Percentiles rank a stretch among this genome's conserved stretches.
Conservation (phyloP, 1,140 invertebrate genomes). For the Adoxophyes honmai region DNA sequence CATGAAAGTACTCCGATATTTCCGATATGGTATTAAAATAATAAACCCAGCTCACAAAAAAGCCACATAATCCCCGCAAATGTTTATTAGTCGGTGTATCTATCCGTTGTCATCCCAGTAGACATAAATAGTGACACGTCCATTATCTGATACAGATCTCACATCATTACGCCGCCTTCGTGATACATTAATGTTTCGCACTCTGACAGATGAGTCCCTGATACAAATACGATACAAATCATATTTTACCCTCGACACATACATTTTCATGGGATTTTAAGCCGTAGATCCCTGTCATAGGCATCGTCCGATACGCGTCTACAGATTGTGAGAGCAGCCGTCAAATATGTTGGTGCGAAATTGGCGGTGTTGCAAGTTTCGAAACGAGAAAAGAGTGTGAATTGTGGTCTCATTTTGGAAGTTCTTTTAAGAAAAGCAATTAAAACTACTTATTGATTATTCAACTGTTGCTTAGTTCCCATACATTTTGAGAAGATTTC, state of each 20-base stretch:
- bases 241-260: conserved; percentile 36
- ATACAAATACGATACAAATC: conserved; percentile 54
- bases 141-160: conserved; percentile 73
- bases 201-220: conserved; percentile 65
- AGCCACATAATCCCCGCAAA: neutral
- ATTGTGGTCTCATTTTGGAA: neutral
- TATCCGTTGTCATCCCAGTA: conserved; percentile 24
- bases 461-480: neutral
- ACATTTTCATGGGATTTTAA: conserved; percentile 31
- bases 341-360: conserved; percentile 46
- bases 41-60: too few species aligned
- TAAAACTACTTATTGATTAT: neutral
- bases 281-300: conserved; percentile 25
- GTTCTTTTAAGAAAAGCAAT: too few species aligned
- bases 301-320: conserved; percentile 17
- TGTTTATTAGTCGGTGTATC: conserved; percentile 10
- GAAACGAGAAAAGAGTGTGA: neutral
- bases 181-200: conserved; percentile 71
- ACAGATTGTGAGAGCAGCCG: conserved; percentile 41
- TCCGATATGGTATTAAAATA: too few species aligned
- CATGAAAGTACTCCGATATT: too few species aligned
- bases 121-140: conserved; percentile 57
- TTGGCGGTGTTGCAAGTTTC: conserved; percentile 4
- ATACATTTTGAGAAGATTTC: neutral
- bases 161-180: conserved; percentile 48